Evolutionary conservation across 2,113 vertebrate genomes (phyloP).

Genomic region (Onychorhynchus coronatus): DNA sequence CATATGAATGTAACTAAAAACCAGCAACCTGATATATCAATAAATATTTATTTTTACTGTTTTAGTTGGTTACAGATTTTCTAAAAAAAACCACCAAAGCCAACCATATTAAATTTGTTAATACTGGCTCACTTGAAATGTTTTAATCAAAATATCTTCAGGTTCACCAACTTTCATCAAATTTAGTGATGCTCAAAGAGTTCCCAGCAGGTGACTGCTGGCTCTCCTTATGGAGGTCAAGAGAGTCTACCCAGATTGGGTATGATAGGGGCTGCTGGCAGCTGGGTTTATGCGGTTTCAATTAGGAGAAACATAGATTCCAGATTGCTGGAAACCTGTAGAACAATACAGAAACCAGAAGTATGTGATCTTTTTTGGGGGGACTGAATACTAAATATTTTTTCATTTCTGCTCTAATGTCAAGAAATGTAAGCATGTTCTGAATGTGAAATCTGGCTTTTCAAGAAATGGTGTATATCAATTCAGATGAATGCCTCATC

Average conservation of each 20-base stretch:
- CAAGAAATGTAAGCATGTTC: background rate
- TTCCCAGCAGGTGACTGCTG: background rate
- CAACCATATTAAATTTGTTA: background rate
- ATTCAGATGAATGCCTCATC: background rate
- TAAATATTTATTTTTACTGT: background rate
- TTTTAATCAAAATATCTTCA: background rate
- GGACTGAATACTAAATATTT: background rate
- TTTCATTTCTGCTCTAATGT: background rate
- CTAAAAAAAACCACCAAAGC: background rate
- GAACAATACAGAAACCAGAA: background rate
- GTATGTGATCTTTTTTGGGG: accelerated
- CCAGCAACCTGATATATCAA: background rate
- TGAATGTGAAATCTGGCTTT: background rate
- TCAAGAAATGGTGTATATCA: background rate
- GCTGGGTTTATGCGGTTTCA: background rate
- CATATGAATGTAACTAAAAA: background rate
- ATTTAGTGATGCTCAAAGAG: background rate
- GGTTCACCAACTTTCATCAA: background rate
- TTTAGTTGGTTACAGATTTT: background rate
- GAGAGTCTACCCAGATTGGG: background rate
- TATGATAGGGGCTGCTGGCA: background rate
- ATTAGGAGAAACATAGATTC: background rate
- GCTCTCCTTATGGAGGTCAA: background rate
- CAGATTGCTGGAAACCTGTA: background rate
- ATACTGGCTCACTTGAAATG: background rate